phyloP scores from a whole-genome alignment of 37 sponge, comb jelly and placozoan species.

The Chondrosia reniformis region DNA sequence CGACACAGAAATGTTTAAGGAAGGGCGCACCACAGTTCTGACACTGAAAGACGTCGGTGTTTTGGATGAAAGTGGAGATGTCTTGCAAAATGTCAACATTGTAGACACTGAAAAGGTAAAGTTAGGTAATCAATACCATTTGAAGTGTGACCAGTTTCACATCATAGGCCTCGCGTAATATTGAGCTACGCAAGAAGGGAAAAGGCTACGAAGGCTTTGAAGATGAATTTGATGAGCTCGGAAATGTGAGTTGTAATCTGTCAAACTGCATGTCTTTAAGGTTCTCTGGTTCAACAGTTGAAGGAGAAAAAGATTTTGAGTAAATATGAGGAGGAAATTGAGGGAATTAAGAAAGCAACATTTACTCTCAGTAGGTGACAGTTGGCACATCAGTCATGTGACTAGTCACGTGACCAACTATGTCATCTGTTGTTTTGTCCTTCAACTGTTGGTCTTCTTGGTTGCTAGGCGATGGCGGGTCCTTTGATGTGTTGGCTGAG shows the following conservation, averaged over 20 bases:
- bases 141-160: neutral
- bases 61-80: slow-evolving; percentile 77
- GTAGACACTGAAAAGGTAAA: slow-evolving; percentile 72
- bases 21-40: slow-evolving; percentile 29
- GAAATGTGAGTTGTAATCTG: slow-evolving; percentile 47
- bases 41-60: slow-evolving; percentile 47
- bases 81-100: slow-evolving; percentile 81
- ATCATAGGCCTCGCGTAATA: slow-evolving; percentile 38
- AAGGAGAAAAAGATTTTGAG: slow-evolving; percentile 51
- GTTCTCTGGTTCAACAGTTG: slow-evolving; percentile 20
- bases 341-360: slow-evolving; percentile 68
- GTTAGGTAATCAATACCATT: neutral
- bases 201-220: slow-evolving; percentile 76
- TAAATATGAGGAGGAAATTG: slow-evolving; percentile 93
- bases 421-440: neutral
- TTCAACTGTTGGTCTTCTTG: neutral
- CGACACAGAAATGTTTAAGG: slow-evolving; percentile 36
- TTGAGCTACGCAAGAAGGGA: slow-evolving; percentile 61
- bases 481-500: slow-evolving; percentile 41
- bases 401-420: neutral
- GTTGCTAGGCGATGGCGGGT: slow-evolving; percentile 43
- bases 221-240: slow-evolving; percentile 81
- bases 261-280: slow-evolving; percentile 18
- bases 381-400: neutral
- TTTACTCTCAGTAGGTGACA: slow-evolving; percentile 53